Base-by-base conservation (phyloP, 2,888 invertebrate species). In the Chloroclystis v-ata region DNA sequence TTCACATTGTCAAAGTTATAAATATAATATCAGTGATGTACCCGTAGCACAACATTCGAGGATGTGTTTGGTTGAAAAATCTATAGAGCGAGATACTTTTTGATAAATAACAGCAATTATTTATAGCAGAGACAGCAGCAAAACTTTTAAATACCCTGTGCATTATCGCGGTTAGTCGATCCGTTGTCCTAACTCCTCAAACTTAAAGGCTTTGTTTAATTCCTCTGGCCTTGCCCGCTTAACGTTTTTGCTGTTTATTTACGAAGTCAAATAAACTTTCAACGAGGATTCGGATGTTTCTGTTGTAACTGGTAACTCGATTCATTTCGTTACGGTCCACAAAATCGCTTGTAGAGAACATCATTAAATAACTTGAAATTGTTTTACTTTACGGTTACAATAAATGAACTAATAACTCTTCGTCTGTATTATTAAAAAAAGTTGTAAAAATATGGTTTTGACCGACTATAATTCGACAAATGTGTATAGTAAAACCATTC, bases 61-160 rank as follows among this genome's bases (percentile, higher is more conserved):
- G n/a, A n/a, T n/a, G n/a, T n/a, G n/a, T n/a, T n/a, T n/a, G n/a
- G n/a, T n/a, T n/a, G n/a, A n/a, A n/a, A n/a, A n/a, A n/a, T n/a
- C n/a, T n/a, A n/a, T n/a, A n/a, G n/a, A n/a, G n/a, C n/a, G n/a
- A n/a, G n/a, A n/a, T n/a, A n/a, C n/a, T n/a, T n/a, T n/a, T n/a
- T n/a, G n/a, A n/a, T n/a, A n/a, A n/a, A n/a, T n/a, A n/a, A n/a
- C n/a, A n/a, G n/a, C n/a, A n/a, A n/a, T n/a, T n/a, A n/a, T n/a
- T n/a, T n/a, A n/a, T 11, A 4, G 28, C 12, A 30, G 32, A 9
- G 8, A 32, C 9, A 32, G 13, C 32, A 9, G 14, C 13, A 12
- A 30, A 30, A 46, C 37, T 41, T 39, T 48, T 42, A 46, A 52
- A 48, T 49, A 49, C 47, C 26, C 24, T 40, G 43, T 43, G 41